Percentiles rank a stretch among this genome's conserved stretches.
Evolutionary conservation across 2,797 vertebrate species (phyloP).

Genomic region (Gila robusta): DNA sequence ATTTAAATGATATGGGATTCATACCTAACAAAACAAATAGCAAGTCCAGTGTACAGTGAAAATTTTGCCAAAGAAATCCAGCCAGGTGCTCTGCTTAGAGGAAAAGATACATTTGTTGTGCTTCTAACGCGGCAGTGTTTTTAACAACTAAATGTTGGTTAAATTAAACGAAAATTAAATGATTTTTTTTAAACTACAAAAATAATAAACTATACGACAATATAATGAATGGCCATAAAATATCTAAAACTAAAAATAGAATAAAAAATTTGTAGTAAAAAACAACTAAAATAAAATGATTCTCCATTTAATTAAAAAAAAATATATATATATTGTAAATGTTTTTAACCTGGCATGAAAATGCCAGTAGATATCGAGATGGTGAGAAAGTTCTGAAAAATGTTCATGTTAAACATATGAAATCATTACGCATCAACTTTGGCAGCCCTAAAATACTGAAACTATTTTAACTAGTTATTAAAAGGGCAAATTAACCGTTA

Average conservation of each 20-base stretch:
- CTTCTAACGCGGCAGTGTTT: background rate
- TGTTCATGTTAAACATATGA: background rate
- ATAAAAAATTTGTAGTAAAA: background rate
- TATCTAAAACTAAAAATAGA: too few species aligned
- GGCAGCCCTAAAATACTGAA: background rate
- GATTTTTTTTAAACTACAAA: background rate
- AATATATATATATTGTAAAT: too few species aligned
- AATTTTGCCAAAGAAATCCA: background rate
- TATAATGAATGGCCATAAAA: background rate
- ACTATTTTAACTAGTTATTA: background rate
- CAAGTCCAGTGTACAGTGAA: background rate
- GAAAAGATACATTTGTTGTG: background rate
- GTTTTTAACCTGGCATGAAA: background rate
- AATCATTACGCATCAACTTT: background rate
- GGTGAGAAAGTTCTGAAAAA: background rate
- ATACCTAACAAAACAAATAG: background rate
- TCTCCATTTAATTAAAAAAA: background rate
- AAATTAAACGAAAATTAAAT: background rate
- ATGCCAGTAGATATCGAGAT: background rate
- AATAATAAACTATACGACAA: background rate
- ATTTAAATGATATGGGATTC: slow-evolving; percentile 4
- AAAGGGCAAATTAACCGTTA: background rate
- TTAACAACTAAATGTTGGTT: background rate
- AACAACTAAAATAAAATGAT: background rate
- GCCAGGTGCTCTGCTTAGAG: background rate